phyloP scores from a whole-genome alignment of 2,888 invertebrate genomes.

The Macaria notata region DNA sequence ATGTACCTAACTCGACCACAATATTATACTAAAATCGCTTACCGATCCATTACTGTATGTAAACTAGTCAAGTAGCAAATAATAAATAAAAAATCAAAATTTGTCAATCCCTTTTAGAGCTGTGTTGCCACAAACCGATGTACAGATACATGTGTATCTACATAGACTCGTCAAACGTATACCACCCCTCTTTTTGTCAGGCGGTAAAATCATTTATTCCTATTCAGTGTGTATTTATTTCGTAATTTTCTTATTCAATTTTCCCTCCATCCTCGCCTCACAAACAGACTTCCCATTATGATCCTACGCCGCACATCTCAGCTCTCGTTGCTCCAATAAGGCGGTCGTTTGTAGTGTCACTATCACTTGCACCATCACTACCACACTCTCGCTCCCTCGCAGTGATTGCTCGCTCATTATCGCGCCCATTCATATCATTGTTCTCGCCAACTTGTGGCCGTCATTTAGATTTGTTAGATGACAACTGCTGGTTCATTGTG shows the following conservation, averaged over 20 bases:
- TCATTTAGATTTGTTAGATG: conserved; percentile 4
- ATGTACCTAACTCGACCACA: no score
- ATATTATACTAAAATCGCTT: no score
- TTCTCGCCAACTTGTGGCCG: background rate
- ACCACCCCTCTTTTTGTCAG: no score
- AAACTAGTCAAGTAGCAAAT: no score
- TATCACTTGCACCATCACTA: conserved; percentile 15
- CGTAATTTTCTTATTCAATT: conserved; percentile 3
- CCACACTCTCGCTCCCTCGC: conserved; percentile 8
- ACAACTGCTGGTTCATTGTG: background rate
- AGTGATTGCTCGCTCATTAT: conserved; percentile 4
- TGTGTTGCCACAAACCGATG: no score
- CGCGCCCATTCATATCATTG: conserved; percentile 6
- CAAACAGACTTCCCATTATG: conserved; percentile 1
- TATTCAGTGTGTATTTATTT: no score
- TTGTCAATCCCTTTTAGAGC: no score
- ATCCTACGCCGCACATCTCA: background rate
- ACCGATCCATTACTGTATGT: no score
- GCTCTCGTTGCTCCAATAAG: conserved; percentile 18
- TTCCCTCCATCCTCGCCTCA: conserved; percentile 2
- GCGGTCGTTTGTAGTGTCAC: conserved; percentile 13
- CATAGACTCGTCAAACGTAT: no score
- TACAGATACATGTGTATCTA: no score
- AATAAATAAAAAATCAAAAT: no score
- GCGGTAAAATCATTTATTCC: no score